Conservation (phyloP, 2,797 vertebrate genomes). For the Neomorphus geoffroyi region DNA sequence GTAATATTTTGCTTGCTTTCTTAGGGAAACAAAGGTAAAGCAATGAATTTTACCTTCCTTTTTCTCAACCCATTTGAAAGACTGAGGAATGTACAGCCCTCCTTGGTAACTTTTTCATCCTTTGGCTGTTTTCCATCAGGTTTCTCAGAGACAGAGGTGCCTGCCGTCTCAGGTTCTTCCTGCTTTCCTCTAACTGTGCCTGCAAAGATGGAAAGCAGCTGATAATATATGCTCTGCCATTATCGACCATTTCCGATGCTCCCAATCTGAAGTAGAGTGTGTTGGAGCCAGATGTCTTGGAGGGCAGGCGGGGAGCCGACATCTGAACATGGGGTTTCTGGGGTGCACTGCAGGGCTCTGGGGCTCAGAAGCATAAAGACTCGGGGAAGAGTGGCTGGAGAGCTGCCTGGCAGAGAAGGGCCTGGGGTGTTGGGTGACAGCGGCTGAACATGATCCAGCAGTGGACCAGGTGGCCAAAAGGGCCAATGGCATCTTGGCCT, state of each 20-base stretch:
- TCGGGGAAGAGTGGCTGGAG: no score
- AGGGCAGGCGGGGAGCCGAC: rapidly evolving
- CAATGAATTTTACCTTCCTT: background rate
- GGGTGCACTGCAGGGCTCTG: background rate
- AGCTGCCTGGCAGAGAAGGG: no score
- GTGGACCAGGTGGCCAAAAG: no score
- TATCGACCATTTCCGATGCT: background rate
- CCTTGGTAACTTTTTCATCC: background rate
- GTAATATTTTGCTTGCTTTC: background rate
- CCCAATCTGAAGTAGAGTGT: rapidly evolving
- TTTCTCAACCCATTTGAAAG: background rate
- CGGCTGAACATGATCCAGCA: no score
- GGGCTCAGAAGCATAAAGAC: rapidly evolving
- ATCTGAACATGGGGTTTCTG: background rate
- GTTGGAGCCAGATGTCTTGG: background rate
- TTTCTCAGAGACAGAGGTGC: background rate
- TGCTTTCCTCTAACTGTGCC: background rate
- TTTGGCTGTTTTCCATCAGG: background rate
- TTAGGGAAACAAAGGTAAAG: background rate
- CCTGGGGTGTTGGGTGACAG: no score
- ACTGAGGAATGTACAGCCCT: rapidly evolving
- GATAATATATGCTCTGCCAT: background rate
- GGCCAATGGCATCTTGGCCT: no score
- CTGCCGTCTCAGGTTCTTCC: background rate
- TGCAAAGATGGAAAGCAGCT: background rate